Evolutionary conservation across 2,888 invertebrate genomes (phyloP).

Genomic region (Imbricaverruca yamaguchii): DNA sequence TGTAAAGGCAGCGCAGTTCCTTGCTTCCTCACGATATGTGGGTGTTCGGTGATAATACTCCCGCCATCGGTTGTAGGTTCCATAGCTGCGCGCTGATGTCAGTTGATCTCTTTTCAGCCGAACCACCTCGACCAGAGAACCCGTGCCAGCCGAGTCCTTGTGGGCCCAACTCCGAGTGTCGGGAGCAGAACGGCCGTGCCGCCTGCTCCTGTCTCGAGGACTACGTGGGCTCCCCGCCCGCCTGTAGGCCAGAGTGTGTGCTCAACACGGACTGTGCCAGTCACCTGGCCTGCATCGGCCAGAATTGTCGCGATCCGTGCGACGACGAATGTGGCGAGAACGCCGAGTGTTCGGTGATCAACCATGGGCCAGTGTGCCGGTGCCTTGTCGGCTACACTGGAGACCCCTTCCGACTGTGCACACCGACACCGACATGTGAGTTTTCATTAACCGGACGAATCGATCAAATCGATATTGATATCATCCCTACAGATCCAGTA

Average conservation of each 20-base stretch:
- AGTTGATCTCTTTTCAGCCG: conserved; percentile 33
- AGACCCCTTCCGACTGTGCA: conserved; percentile 41
- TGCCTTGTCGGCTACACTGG: conserved; percentile 32
- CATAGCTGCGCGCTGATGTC: conserved; percentile 21
- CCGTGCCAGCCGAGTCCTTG: conserved; percentile 48
- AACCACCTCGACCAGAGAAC: conserved; percentile 20
- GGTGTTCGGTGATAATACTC: no score
- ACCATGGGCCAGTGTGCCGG: conserved; percentile 47
- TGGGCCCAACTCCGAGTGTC: conserved; percentile 58
- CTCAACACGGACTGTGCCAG: conserved; percentile 66
- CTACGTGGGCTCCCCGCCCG: conserved; percentile 48
- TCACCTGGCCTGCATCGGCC: conserved; percentile 63
- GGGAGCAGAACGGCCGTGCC: conserved; percentile 64
- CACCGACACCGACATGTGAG: not conserved
- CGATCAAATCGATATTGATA: conserved; percentile 18
- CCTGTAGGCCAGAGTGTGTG: conserved; percentile 74
- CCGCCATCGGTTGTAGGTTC: no score
- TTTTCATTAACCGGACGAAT: not conserved
- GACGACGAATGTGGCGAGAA: conserved; percentile 67
- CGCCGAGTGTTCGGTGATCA: conserved; percentile 67
- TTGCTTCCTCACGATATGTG: no score
- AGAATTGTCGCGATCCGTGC: conserved; percentile 68
- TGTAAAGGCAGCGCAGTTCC: no score
- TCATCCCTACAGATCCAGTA: conserved; percentile 22
- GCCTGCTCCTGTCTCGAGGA: conserved; percentile 53